Conservation (phyloP, 2,113 vertebrate species). For the Stomatorhinus ivindoensis region DNA sequence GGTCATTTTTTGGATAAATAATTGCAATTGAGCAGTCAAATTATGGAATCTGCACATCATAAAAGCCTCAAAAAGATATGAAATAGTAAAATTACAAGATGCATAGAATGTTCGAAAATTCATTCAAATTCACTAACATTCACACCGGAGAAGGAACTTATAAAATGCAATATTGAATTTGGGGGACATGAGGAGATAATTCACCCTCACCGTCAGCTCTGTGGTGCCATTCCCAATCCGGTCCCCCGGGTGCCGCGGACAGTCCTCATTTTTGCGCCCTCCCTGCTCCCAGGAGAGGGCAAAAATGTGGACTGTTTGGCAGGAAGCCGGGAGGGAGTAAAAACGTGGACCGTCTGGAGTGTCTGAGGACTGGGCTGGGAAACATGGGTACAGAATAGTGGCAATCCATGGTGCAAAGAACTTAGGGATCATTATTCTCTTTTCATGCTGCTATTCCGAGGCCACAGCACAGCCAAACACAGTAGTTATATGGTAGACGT, state of each 20-base stretch:
- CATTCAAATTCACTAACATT: neutral
- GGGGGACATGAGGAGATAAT: neutral
- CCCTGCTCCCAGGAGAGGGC: neutral
- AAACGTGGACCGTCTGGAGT: neutral
- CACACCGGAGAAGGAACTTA: neutral
- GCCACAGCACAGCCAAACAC: neutral
- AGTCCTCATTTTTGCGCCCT: neutral
- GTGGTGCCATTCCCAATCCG: neutral
- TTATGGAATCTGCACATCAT: neutral
- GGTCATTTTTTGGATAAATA: neutral
- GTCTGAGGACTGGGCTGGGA: neutral
- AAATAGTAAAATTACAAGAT: neutral
- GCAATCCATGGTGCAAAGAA: neutral
- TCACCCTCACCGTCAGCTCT: neutral
- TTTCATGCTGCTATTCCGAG: neutral
- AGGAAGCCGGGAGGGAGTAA: neutral
- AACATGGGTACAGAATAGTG: neutral
- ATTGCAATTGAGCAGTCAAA: neutral
- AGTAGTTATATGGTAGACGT: neutral
- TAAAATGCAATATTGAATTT: neutral
- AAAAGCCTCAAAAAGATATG: neutral
- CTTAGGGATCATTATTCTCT: neutral
- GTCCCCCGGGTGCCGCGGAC: neutral
- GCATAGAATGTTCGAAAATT: neutral
- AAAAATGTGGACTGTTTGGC: neutral